These are phyloP conservation scores for Balearica regulorum DNA, from an alignment of 2,797 vertebrate species.

Conservation along the genomic window DNA sequence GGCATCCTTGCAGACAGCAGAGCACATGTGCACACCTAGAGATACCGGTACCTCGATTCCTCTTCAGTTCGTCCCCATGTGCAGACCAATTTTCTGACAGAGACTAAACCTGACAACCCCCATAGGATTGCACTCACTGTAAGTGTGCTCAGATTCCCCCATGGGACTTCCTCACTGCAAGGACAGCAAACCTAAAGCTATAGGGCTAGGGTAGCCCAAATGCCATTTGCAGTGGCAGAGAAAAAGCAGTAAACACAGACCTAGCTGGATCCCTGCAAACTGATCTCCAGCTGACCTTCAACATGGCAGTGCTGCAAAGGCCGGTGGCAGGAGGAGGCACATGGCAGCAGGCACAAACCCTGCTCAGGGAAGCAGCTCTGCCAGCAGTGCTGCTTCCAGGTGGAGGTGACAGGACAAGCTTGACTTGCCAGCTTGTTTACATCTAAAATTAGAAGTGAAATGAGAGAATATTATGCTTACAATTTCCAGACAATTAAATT, in stretches of 20 bases:
- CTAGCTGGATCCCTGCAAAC: background rate
- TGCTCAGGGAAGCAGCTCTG: background rate
- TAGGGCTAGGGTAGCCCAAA: too few relatives aligned
- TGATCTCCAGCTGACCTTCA: background rate
- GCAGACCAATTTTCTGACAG: background rate
- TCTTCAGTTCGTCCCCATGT: background rate
- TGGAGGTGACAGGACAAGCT: background rate
- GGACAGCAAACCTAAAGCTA: background rate
- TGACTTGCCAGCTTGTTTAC: background rate
- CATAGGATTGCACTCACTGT: background rate
- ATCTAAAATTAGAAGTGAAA: background rate
- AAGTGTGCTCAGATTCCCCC: background rate
- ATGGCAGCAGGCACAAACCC: background rate
- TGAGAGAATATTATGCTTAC: background rate
- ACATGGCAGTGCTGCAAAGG: background rate
- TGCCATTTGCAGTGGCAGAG: background rate
- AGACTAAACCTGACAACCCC: background rate
- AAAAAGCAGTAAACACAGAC: background rate
- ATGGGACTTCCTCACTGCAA: background rate
- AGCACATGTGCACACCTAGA: background rate
- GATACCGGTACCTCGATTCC: rapidly evolving
- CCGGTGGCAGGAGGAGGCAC: background rate
- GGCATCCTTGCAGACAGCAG: background rate
- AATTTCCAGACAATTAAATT: constrained; percentile 1
- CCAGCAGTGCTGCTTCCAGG: background rate